A percentile compares a stretch with the other conserved stretches of the same genome.
These are phyloP conservation scores for human DNA, from an alignment of 2,113 vertebrate species.

Conservation along the genomic window DNA sequence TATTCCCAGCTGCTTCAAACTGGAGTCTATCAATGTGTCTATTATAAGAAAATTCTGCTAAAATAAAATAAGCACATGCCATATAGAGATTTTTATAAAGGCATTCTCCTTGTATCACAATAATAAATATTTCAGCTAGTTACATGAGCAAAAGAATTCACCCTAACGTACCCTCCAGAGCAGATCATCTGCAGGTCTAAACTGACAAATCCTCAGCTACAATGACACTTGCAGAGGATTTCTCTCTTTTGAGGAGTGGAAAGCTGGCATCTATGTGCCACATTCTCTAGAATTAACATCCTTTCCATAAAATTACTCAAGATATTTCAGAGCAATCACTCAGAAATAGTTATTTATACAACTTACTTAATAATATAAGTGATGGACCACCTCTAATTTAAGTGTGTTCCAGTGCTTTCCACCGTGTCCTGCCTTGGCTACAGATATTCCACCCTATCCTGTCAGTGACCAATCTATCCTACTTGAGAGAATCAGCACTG, in stretches of 20 bases:
- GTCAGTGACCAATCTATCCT: slow-evolving; percentile 76
- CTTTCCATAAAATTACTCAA: background rate
- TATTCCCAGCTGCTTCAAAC: background rate
- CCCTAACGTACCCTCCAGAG: background rate
- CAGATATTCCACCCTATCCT: background rate
- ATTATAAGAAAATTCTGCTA: background rate
- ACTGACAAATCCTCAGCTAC: background rate
- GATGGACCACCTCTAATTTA: background rate
- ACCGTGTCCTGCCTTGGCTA: background rate
- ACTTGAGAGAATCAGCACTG: slow-evolving; percentile 60
- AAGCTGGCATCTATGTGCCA: background rate
- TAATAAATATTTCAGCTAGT: background rate
- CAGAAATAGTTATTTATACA: background rate
- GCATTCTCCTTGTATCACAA: background rate
- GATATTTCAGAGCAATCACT: background rate
- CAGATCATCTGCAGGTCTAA: background rate
- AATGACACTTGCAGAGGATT: background rate
- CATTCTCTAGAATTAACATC: background rate
- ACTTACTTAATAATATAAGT: background rate
- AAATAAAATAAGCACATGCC: slow-evolving; percentile 2
- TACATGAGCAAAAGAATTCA: background rate
- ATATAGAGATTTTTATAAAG: background rate
- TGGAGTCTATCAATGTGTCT: background rate
- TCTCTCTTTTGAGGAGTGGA: background rate
- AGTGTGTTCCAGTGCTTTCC: background rate